phyloP scores from a whole-genome alignment of 2,113 vertebrate species.

The Stercorarius parasiticus region DNA sequence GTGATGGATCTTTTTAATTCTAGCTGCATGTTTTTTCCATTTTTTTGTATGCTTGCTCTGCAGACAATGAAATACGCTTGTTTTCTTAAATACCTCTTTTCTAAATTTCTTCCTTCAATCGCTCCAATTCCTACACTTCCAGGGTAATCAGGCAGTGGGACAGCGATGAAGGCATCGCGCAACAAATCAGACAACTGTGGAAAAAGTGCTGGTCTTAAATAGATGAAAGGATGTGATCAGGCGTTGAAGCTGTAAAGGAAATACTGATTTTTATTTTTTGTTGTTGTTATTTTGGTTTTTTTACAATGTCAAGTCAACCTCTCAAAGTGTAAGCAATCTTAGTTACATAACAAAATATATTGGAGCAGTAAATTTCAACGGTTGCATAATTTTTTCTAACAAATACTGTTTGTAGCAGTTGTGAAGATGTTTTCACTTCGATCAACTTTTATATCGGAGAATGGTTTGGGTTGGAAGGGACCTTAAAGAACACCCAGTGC shows the following conservation, averaged over 20 bases:
- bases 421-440: neutral
- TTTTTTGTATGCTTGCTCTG: neutral
- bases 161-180: neutral
- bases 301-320: neutral
- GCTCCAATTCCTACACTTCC: neutral
- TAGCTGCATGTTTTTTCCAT: fast-evolving
- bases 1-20: neutral
- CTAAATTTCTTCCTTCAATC: neutral
- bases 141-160: neutral
- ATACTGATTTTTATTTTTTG: neutral
- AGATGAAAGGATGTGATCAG: neutral
- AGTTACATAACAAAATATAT: neutral
- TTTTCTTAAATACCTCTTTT: neutral
- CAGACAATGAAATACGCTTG: neutral
- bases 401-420: neutral
- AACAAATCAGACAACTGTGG: neutral
- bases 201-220: neutral
- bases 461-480: neutral
- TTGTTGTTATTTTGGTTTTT: neutral
- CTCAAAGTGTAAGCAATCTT: neutral
- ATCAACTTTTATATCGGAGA: neutral
- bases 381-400: neutral
- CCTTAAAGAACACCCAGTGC: neutral
- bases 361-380: neutral
- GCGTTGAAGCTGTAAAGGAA: neutral